These are phyloP conservation scores for Pipistrellus nathusii DNA, from an alignment of 2,797 vertebrate species.

Conservation along the genomic window DNA sequence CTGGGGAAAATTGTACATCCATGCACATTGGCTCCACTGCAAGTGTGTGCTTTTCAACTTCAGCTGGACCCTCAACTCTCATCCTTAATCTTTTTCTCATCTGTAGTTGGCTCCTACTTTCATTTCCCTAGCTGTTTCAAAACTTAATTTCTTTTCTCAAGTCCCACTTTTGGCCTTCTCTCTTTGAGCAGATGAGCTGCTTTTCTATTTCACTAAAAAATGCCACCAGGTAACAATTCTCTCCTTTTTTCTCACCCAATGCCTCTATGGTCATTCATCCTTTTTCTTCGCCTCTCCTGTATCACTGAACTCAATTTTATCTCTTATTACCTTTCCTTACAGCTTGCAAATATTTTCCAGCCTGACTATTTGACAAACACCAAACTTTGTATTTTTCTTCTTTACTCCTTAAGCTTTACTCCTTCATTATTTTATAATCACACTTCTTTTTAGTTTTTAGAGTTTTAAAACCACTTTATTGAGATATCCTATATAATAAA, in stretches of 20 bases:
- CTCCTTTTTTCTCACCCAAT: not conserved
- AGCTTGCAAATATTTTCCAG: not conserved
- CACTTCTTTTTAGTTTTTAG: not conserved
- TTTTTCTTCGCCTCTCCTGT: not conserved
- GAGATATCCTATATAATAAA: not conserved
- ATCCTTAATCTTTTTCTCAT: constrained; percentile 68
- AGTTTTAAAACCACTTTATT: not conserved
- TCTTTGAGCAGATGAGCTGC: constrained; percentile 59
- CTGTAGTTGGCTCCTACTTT: constrained; percentile 60
- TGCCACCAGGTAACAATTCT: not conserved
- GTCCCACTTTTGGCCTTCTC: constrained; percentile 19
- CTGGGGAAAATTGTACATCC: constrained; percentile 63
- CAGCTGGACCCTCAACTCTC: constrained; percentile 66
- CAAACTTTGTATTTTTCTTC: not conserved
- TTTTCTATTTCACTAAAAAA: constrained; percentile 44
- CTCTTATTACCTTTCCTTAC: constrained; percentile 8
- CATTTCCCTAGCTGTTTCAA: constrained; percentile 68
- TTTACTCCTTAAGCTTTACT: constrained; percentile 10
- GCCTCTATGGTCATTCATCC: not conserved
- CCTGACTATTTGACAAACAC: not conserved
- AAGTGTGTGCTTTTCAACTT: constrained; percentile 67
- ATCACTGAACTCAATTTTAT: not conserved
- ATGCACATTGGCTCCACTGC: constrained; percentile 61
- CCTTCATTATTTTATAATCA: not conserved
- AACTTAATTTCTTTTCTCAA: constrained; percentile 59